A percentile compares a stretch with the other conserved stretches of the same genome.
phyloP scores from a whole-genome alignment of 2,797 vertebrate genomes.

The Myiotriccus ornatus region DNA sequence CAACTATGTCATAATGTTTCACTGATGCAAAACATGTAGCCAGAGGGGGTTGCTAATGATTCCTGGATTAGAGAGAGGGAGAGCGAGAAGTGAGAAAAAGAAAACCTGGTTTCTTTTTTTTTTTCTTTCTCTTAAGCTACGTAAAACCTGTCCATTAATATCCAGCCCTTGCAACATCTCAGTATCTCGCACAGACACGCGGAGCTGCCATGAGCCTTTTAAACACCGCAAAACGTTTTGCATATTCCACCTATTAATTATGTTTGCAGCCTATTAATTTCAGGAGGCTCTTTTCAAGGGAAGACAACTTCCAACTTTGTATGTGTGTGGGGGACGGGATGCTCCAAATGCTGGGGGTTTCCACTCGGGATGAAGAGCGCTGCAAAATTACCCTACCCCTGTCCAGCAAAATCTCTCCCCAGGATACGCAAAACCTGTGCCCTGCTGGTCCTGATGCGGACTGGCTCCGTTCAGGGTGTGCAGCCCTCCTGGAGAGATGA shows the following conservation, averaged over 20 bases:
- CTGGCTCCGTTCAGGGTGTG: background rate
- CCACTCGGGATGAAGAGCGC: background rate
- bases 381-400: background rate
- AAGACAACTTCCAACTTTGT: conserved; percentile 48
- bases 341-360: background rate
- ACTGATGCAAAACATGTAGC: conserved; percentile 85
- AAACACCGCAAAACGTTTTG: conserved; percentile 53
- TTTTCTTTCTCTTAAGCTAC: background rate
- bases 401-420: background rate
- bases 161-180: conserved; percentile 56
- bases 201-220: conserved; percentile 52
- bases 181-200: conserved; percentile 22
- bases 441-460: background rate
- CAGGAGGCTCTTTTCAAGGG: conserved; percentile 43
- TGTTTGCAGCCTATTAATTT: conserved; percentile 60
- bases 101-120: conserved; percentile 13
- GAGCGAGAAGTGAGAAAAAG: conserved; percentile 46
- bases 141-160: conserved; percentile 66
- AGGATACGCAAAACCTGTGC: background rate
- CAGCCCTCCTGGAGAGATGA: background rate
- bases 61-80: conserved; percentile 75
- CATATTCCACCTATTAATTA: conserved; percentile 68
- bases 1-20: conserved; percentile 84
- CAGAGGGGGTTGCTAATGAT: conserved; percentile 86
- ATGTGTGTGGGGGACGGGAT: background rate